Conservation (phyloP, 2,797 vertebrate genomes). For the Tragelaphus oryx region DNA sequence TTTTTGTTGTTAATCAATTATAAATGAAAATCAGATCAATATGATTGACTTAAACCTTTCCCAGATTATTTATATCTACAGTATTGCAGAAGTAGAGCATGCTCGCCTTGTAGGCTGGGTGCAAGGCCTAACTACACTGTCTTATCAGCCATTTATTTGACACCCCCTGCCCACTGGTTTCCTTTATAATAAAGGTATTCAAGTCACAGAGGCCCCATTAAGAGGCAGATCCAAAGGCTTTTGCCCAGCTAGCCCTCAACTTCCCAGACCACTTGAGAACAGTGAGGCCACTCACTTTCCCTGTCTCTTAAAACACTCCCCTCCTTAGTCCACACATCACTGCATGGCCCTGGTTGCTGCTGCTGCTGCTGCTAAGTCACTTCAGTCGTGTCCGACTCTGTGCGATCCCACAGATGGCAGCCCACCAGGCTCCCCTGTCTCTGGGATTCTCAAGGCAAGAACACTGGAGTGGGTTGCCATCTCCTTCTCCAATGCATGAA, state of each 20-base stretch:
- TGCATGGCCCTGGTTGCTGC: too few relatives aligned
- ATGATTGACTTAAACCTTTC: neutral
- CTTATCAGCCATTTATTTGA: neutral
- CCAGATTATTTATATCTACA: neutral
- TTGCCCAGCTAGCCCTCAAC: neutral
- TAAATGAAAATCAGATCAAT: constrained; percentile 34
- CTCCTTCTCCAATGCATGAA: too few relatives aligned
- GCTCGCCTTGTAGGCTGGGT: neutral
- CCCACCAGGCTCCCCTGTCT: too few relatives aligned
- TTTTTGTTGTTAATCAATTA: neutral
- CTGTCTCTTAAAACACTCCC: neutral
- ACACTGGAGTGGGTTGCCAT: too few relatives aligned
- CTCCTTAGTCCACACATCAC: neutral
- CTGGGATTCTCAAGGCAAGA: too few relatives aligned
- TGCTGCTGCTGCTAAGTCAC: too few relatives aligned
- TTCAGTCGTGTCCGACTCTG: too few relatives aligned
- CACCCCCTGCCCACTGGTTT: neutral
- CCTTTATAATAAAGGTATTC: neutral
- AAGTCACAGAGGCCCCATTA: neutral
- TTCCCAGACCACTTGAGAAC: neutral
- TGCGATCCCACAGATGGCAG: too few relatives aligned
- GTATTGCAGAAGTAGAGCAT: neutral
- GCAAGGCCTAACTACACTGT: neutral
- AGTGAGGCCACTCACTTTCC: neutral
- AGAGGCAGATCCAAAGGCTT: neutral